Evolutionary conservation across 2,797 vertebrate genomes (phyloP), one percentile per base, ranked within the genome.

Genomic region (Chaunax sp.): DNA sequence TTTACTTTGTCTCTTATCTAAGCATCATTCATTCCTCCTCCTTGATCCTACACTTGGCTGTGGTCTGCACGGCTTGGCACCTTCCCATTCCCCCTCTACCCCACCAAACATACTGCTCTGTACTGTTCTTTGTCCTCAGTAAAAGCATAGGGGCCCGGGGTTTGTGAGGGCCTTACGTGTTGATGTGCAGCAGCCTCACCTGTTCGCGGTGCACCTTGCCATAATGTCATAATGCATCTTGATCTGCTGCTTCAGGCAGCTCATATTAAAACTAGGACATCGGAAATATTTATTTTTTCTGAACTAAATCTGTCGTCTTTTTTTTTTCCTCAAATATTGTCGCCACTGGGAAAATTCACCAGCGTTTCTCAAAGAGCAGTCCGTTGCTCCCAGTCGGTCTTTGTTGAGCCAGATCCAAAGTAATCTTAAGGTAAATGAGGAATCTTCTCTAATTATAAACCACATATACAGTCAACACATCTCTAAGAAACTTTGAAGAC

Each of bases 11-110:
- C 83, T 82, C 92, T 94, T 94, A 94, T 94, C 94, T 89, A 79
- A 88, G 85, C 83, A 92, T 93, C 92, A 85, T 91, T 93, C 92
- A 92, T 93, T 94, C 92, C 92, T 92, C 80, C 80, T 89, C 81
- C 74, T 84, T 91, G 91, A 93, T 93, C 88, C 90, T 83, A 82
- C 78, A 61, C 84, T 93, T 91, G 92, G 91, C 92, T 90, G 75
- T 78, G 76, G 78, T 87, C 85, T 89, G 81, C 69, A 51, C 63
- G 81, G 80, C 85, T 90, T 92, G 91, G 92, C 91, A 78, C 60
- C 66, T 77, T 82, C 81, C 81, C 86, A 82, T 86, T 77, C 75
- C 87, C 82, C 55, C 74, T 77, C 53, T 80, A 69, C 61, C 64
- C 71, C 52, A 60, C 69, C 66, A 69, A 83, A 90, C 82, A 91